Conservation (phyloP, 2,797 vertebrate genomes). For the Anomalospiza imberbis region DNA sequence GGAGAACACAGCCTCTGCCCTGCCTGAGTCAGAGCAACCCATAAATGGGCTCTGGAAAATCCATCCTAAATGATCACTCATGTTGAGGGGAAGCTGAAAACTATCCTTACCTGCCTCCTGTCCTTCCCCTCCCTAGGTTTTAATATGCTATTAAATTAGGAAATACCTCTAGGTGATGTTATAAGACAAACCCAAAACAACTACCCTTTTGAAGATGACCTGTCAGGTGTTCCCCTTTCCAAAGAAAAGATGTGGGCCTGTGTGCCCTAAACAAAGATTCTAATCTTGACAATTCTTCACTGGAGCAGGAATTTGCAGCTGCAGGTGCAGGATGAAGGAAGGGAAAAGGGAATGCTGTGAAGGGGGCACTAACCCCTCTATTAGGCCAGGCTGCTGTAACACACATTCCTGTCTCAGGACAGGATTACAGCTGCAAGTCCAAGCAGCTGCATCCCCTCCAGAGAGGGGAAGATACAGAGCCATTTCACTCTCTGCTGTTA, state of each 20-base stretch:
- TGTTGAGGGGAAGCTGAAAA: background rate
- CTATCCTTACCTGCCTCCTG: background rate
- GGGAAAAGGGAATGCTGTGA: background rate
- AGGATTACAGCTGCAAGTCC: conserved; percentile 8
- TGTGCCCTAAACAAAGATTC: conserved; percentile 5
- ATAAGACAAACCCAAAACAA: conserved; percentile 9
- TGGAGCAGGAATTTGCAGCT: conserved; percentile 1
- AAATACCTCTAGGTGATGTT: conserved; percentile 17
- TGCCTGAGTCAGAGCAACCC: background rate
- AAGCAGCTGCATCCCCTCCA: conserved; percentile 2
- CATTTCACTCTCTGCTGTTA: background rate
- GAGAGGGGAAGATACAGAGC: background rate
- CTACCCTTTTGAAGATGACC: background rate
- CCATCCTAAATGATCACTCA: background rate
- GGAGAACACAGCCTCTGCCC: background rate
- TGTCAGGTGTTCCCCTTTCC: background rate
- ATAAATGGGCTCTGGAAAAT: background rate
- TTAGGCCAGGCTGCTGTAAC: background rate
- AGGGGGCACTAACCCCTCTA: background rate
- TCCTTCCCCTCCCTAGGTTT: background rate
- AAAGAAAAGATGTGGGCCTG: background rate
- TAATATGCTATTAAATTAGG: background rate
- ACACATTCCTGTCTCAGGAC: background rate
- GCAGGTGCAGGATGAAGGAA: conserved; percentile 1
- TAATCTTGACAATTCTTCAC: background rate